These are phyloP conservation scores for Cordylochernes scorpioides DNA, from an alignment of 2,888 invertebrate genomes.

Conservation along the genomic window DNA sequence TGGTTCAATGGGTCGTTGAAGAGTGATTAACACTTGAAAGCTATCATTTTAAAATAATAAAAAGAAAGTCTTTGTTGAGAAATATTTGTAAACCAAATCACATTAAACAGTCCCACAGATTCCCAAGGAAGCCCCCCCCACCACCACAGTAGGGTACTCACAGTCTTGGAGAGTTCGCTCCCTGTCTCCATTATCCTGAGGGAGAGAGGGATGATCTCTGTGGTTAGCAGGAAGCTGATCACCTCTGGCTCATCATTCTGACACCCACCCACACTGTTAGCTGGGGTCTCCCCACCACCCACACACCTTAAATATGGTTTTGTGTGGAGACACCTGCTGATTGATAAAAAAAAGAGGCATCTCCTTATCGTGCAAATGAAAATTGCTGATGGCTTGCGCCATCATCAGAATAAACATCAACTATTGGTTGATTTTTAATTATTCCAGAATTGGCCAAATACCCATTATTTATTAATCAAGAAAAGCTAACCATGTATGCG, in stretches of 20 bases:
- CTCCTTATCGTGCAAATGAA: too few relatives aligned
- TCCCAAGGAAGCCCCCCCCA: not conserved
- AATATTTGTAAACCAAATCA: not conserved
- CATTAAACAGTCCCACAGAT: not conserved
- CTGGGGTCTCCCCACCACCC: too few relatives aligned
- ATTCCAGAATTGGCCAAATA: too few relatives aligned
- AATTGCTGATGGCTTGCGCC: too few relatives aligned
- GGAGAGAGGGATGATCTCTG: slow-evolving; percentile 95
- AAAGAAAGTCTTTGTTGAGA: too few relatives aligned
- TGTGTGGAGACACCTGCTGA: not conserved
- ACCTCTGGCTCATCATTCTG: slow-evolving; percentile 92
- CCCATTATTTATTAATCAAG: too few relatives aligned
- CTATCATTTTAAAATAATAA: too few relatives aligned
- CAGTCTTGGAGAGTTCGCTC: slow-evolving; percentile 95
- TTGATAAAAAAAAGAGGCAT: not conserved
- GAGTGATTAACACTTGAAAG: too few relatives aligned
- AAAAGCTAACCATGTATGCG: too few relatives aligned
- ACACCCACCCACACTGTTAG: not conserved
- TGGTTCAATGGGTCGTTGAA: too few relatives aligned
- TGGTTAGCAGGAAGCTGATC: slow-evolving; percentile 86
- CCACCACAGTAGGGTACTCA: slow-evolving; percentile 14
- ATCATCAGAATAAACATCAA: too few relatives aligned
- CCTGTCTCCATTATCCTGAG: slow-evolving; percentile 97
- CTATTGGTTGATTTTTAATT: too few relatives aligned
- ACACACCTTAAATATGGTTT: not conserved